Percentiles rank a stretch among this genome's conserved stretches.
Evolutionary conservation across 2,797 vertebrate genomes (phyloP).

Genomic region (Sebastiscus tertius): DNA sequence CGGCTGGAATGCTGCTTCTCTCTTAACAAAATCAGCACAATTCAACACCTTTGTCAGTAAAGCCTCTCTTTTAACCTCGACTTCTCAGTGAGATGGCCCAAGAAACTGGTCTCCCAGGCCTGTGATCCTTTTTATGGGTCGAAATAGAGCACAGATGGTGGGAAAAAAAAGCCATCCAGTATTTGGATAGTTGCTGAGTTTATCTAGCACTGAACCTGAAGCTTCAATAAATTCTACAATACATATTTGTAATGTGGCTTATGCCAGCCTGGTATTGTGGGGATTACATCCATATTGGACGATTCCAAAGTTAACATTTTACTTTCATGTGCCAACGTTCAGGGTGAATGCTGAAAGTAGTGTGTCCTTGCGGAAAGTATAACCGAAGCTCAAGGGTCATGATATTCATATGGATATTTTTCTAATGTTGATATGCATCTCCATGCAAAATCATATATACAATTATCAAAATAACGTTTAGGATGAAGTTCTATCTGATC

Average conservation of each 20-base stretch:
- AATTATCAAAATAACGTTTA: not conserved
- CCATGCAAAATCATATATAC: not conserved
- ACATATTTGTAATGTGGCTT: not conserved
- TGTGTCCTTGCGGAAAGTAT: too few relatives aligned
- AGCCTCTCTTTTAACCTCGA: slow-evolving; percentile 1
- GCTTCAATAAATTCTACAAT: not conserved
- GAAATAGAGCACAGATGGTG: slow-evolving; percentile 30
- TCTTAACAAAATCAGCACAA: slow-evolving; percentile 30
- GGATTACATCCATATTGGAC: not conserved
- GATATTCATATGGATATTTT: not conserved
- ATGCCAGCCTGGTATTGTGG: not conserved
- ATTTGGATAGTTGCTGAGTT: slow-evolving; percentile 23
- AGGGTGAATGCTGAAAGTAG: not conserved
- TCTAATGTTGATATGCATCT: not conserved
- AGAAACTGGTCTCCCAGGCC: slow-evolving; percentile 15
- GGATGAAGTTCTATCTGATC: not conserved
- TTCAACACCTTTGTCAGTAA: slow-evolving; percentile 37
- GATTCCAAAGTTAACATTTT: not conserved
- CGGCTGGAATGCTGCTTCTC: slow-evolving; percentile 28
- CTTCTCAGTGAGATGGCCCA: not conserved
- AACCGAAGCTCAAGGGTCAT: not conserved
- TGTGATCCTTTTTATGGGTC: not conserved
- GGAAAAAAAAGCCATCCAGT: not conserved
- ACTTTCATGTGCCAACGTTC: not conserved
- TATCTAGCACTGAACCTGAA: not conserved